Conservation (phyloP, 1,140 invertebrate species). For the Oryzaephilus surinamensis region DNA sequence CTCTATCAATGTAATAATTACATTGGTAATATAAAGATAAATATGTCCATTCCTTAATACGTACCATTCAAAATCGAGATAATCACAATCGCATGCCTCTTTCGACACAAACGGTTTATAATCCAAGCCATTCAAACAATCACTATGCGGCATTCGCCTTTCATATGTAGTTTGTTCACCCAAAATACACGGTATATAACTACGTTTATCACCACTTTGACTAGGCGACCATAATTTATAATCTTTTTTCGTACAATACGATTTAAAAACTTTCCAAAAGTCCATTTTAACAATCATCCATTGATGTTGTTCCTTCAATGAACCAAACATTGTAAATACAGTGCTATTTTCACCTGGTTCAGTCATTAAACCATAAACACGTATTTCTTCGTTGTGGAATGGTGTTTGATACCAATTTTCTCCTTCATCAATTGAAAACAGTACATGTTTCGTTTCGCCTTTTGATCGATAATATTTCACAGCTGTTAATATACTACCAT, state of each 20-base stretch:
- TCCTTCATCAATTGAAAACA: slow-evolving; percentile 81
- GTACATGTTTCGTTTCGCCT: slow-evolving; percentile 62
- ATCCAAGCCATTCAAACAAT: slow-evolving; percentile 71
- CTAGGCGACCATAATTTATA: slow-evolving; percentile 82
- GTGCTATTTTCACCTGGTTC: slow-evolving; percentile 88
- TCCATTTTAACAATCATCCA: slow-evolving; percentile 85
- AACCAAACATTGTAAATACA: slow-evolving; percentile 84
- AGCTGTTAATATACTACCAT: slow-evolving; percentile 78
- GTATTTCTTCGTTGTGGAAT: slow-evolving; percentile 60
- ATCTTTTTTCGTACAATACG: slow-evolving; percentile 45
- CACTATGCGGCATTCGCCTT: slow-evolving; percentile 53
- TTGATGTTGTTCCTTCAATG: slow-evolving; percentile 58
- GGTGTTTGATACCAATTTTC: slow-evolving; percentile 60
- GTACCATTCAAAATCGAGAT: slow-evolving; percentile 76
- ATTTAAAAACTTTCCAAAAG: slow-evolving; percentile 57
- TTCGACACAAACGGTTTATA: slow-evolving; percentile 58
- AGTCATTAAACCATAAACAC: slow-evolving; percentile 79
- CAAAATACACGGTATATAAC: slow-evolving; percentile 59
- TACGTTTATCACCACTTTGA: slow-evolving; percentile 36
- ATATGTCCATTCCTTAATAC: too few species aligned
- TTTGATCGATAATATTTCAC: slow-evolving; percentile 66
- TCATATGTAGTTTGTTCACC: slow-evolving; percentile 67
- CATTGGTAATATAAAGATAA: too few species aligned
- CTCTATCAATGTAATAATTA: too few species aligned
- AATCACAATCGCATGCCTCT: slow-evolving; percentile 65